Conservation (phyloP, 2,797 vertebrate genomes). For the Ispidina lecontei region DNA sequence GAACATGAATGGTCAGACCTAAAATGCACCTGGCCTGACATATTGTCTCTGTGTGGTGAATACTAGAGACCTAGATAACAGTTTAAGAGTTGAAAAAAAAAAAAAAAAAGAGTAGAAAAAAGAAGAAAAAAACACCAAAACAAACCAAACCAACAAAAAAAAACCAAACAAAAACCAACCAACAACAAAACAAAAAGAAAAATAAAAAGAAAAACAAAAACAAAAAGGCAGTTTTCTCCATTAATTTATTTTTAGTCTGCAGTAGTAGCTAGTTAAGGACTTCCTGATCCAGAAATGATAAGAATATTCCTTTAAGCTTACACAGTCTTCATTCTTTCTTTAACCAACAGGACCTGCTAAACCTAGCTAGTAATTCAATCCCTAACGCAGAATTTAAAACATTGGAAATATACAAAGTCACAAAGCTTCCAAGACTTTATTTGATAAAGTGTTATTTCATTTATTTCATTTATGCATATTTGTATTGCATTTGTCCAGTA, state of each 20-base stretch:
- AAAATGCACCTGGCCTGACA: not conserved
- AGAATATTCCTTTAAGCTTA: not conserved
- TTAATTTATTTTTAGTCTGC: not conserved
- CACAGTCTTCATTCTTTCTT: not conserved
- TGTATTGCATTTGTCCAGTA: not conserved
- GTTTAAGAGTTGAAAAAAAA: not conserved
- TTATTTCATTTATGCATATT: not conserved
- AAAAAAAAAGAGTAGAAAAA: not conserved
- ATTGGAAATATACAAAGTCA: not conserved
- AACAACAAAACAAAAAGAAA: not conserved
- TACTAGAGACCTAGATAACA: not conserved
- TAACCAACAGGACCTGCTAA: not conserved
- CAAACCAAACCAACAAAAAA: too few relatives aligned
- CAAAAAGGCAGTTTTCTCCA: not conserved
- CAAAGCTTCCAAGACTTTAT: not conserved
- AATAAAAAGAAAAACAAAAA: too few relatives aligned
- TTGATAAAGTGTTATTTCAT: not conserved
- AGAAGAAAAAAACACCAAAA: accelerated
- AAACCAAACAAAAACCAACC: too few relatives aligned
- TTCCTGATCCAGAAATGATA: not conserved
- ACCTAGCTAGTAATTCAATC: not conserved
- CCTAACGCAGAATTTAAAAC: not conserved
- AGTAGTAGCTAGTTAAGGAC: not conserved
- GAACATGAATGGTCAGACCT: not conserved
- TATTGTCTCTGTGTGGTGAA: not conserved